Evolutionary conservation across 1,140 invertebrate species (phyloP), one percentile per base, ranked within the genome.

Genomic region (Lepidurus packardi): DNA sequence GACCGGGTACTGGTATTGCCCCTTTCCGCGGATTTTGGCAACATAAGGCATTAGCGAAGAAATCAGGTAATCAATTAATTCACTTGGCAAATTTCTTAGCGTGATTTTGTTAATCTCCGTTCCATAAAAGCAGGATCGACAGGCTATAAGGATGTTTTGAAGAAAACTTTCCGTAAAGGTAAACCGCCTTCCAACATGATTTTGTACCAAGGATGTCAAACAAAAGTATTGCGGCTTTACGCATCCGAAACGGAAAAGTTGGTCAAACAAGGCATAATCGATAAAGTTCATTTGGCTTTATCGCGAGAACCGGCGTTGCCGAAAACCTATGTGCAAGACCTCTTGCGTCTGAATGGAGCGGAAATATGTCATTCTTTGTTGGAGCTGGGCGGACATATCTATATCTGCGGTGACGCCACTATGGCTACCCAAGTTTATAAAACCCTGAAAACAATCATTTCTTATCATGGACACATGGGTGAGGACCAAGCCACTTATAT

Each of bases 1-100:
- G 97, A 21, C 96, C 97, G 7, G 97, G 92, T 43, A 98, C 96
- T 1, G 95, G 95, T 41, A 77, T 79, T 42, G 78, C 78, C 6
- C 78, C 78, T 42, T 79, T 79, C 13, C 73, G 77, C 16, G 53
- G 53, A 16, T 65, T 65, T 65, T 65, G 53, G 53, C 53, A 65
- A 65, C 53, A 65, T 65, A 65, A 65, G 21, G 8, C 53, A 1
- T 16, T 65, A 7, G 13, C 53, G 13, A 65, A 65, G 21, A 65
- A 65, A 65, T 65, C 53, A 65, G 53, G 53, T 65, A 65, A 16
- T 47, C 6, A 13, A 7, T 7, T 65, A 7, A 4, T 65, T n/a
- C 13, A 65, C 21, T 9, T 65, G 6, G 53, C 13, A 21, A 3
- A 34, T 34, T 34, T 34, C 34, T 34, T 34, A 34, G 34, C 34